Conservation (phyloP, 2,113 vertebrate species). For the Ceyx margarethae region DNA sequence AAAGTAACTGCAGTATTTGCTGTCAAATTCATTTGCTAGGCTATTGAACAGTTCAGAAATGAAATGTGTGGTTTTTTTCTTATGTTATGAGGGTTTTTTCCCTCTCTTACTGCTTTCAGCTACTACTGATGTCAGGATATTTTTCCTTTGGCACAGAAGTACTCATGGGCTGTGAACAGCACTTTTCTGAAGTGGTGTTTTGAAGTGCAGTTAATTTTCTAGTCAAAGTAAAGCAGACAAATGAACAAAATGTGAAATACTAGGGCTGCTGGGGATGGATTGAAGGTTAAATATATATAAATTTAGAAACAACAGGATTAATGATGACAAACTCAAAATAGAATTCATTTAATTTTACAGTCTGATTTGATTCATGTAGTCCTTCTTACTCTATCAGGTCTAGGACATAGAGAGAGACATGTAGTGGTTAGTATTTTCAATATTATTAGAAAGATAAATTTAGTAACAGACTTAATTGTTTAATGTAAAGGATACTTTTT, state of each 20-base stretch:
- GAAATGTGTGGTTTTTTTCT: not conserved
- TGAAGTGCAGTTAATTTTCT: conserved; percentile 43
- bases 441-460: not conserved
- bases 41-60: not conserved
- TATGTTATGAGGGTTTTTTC: not conserved
- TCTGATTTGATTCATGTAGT: not conserved
- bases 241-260: conserved; percentile 44
- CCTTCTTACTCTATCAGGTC: not conserved
- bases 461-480: not conserved
- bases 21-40: not conserved
- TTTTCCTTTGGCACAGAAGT: not conserved
- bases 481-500: not conserved
- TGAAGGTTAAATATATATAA: conserved; percentile 47
- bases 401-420: not conserved
- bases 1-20: not conserved
- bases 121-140: not conserved
- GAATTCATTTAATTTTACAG: not conserved
- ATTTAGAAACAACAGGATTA: conserved; percentile 44
- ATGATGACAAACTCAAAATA: conserved; percentile 12
- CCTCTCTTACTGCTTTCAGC: conserved; percentile 2
- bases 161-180: not conserved
- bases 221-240: not conserved
- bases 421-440: not conserved
- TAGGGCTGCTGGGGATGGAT: not conserved
- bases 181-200: conserved; percentile 30